Conservation (phyloP, 2,113 vertebrate species). For the Tyrannus savana region DNA sequence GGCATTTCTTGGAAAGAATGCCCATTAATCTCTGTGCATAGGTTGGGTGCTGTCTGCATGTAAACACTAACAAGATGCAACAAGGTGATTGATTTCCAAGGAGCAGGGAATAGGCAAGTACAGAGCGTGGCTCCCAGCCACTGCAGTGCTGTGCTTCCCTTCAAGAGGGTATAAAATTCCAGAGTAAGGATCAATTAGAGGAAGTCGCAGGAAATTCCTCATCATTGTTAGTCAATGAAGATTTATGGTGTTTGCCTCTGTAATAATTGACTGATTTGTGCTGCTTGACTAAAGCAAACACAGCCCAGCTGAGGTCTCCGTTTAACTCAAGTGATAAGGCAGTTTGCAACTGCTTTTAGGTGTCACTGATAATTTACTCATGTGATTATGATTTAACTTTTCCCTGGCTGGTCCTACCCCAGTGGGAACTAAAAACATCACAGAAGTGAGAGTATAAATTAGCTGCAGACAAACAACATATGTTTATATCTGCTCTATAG, state of each 20-base stretch:
- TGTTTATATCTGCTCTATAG: constrained; percentile 23
- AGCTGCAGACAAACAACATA: constrained; percentile 59
- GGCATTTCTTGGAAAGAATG: not conserved
- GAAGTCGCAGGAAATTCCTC: constrained; percentile 25
- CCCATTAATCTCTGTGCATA: not conserved
- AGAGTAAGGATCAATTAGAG: not conserved
- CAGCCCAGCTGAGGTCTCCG: constrained; percentile 26
- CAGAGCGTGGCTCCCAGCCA: not conserved
- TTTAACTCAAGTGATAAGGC: constrained; percentile 35
- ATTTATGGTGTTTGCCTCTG: constrained; percentile 44
- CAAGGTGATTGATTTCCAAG: not conserved
- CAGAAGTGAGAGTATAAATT: constrained; percentile 30
- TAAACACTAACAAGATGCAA: not conserved
- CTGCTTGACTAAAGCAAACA: constrained; percentile 29
- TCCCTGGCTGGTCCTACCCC: not conserved
- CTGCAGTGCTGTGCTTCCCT: not conserved
- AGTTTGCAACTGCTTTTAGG: constrained; percentile 50
- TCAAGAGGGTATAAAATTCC: not conserved
- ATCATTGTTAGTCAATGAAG: constrained; percentile 18
- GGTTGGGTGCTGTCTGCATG: not conserved
- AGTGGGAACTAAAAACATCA: not conserved
- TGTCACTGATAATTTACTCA: constrained; percentile 37
- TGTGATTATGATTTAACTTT: constrained; percentile 11
- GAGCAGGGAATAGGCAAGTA: not conserved
- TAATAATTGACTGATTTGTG: constrained; percentile 26